phyloP scores from a whole-genome alignment of 2,797 vertebrate genomes.

The Darevskia nairensis region DNA sequence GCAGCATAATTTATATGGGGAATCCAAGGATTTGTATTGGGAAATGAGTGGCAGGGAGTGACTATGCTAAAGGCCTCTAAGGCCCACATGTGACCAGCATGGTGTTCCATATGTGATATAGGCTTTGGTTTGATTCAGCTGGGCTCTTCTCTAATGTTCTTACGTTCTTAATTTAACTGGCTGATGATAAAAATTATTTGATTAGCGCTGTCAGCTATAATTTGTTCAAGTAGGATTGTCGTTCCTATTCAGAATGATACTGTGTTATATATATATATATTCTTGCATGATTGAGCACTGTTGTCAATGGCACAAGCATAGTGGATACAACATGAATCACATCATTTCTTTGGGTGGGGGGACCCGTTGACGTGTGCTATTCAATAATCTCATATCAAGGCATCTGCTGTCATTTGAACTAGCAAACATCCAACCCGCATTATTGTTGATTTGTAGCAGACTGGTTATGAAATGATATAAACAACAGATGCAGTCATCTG shows the following conservation, averaged over 20 bases:
- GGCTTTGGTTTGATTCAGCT: background rate
- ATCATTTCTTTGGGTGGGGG: no score
- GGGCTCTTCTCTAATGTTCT: background rate
- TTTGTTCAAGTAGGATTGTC: slow-evolving; percentile 7
- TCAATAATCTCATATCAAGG: slow-evolving; percentile 18
- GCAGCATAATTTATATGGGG: no score
- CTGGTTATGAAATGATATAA: slow-evolving; percentile 44
- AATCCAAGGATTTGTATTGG: no score
- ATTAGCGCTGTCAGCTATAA: background rate
- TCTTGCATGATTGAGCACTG: background rate
- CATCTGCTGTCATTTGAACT: slow-evolving; percentile 18
- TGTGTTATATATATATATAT: background rate
- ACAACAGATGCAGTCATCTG: slow-evolving; percentile 53
- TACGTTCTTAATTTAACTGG: slow-evolving; percentile 7
- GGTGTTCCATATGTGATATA: no score
- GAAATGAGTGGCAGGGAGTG: no score
- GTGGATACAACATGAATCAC: background rate
- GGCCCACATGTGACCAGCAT: no score
- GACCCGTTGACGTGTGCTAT: background rate
- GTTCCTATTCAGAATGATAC: background rate
- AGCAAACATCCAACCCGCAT: slow-evolving; percentile 37
- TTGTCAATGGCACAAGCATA: background rate
- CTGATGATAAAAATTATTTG: slow-evolving; percentile 31
- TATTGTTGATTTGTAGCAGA: slow-evolving; percentile 41
- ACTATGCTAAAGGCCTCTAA: no score